These are phyloP conservation scores for Coenonympha arcania DNA, from an alignment of 2,888 invertebrate genomes.

Conservation along the genomic window DNA sequence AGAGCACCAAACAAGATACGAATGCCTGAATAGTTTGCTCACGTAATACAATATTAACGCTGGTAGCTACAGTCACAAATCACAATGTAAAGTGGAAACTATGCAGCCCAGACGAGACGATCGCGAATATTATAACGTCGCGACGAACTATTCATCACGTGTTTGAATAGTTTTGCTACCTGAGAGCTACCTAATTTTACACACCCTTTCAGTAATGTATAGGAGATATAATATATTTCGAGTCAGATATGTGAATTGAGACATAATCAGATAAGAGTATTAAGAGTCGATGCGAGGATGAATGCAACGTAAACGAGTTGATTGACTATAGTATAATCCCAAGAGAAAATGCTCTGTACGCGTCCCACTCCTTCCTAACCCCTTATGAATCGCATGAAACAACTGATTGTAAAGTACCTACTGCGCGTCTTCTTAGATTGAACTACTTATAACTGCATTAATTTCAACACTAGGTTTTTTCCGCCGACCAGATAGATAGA, in stretches of 20 bases:
- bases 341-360: conserved; percentile 27
- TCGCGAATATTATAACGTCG: conserved; percentile 22
- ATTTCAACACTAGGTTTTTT: no score
- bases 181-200: conserved; percentile 31
- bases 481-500: no score
- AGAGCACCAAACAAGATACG: background rate
- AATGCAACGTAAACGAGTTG: conserved; percentile 33
- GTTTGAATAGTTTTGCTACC: conserved; percentile 19
- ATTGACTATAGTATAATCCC: conserved; percentile 32
- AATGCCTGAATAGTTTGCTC: background rate
- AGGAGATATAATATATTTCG: no score
- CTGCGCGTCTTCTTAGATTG: no score
- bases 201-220: no score
- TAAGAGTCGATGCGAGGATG: conserved; percentile 31
- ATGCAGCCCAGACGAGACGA: conserved; percentile 12
- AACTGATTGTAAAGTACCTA: no score
- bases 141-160: conserved; percentile 23
- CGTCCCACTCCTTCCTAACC: no score
- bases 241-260: no score
- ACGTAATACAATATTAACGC: conserved; percentile 5
- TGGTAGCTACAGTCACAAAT: background rate
- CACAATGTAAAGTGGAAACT: conserved; percentile 5
- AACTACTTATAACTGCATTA: no score
- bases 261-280: no score
- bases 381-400: no score